Percentiles rank a stretch among this genome's conserved stretches.
Evolutionary conservation across 2,888 invertebrate genomes (phyloP).

Genomic region (Metallyticus violacea): DNA sequence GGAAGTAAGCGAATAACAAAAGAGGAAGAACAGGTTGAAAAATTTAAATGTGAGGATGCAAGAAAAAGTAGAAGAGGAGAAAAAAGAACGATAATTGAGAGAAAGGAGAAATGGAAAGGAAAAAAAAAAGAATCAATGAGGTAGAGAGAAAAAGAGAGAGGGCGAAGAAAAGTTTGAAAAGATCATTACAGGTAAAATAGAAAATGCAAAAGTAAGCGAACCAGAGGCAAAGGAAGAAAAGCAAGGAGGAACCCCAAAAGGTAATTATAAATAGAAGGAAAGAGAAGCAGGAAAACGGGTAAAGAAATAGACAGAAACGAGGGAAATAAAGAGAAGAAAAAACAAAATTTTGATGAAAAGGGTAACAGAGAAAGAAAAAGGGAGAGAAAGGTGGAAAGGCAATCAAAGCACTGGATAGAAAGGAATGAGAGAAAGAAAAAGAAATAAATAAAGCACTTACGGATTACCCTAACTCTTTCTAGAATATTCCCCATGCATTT

Average conservation of each 20-base stretch:
- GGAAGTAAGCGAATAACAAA: not conserved
- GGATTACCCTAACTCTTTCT: too few species aligned
- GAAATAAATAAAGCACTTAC: too few species aligned
- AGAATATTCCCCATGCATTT: too few species aligned
- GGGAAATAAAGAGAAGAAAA: not conserved
- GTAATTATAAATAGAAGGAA: not conserved
- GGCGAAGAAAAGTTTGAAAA: not conserved
- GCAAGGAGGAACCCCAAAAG: not conserved
- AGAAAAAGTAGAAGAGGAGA: too few species aligned
- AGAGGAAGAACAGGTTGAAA: slow-evolving; percentile 10
- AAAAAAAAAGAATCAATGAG: not conserved
- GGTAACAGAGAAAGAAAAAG: not conserved
- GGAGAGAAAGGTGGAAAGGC: not conserved
- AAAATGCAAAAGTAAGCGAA: not conserved
- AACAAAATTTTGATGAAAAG: not conserved
- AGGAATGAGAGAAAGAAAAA: not conserved
- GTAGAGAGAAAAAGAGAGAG: not conserved
- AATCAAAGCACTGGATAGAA: not conserved
- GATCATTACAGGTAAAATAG: not conserved
- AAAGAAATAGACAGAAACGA: not conserved
- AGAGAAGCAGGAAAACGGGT: not conserved
- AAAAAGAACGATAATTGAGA: too few species aligned
- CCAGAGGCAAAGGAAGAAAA: not conserved
- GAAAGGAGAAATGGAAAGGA: too few species aligned
- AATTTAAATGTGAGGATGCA: too few species aligned